Evolutionary conservation across 2,797 vertebrate species (phyloP), one percentile per base, ranked within the genome.

Genomic region (Hafferia zeledoni): DNA sequence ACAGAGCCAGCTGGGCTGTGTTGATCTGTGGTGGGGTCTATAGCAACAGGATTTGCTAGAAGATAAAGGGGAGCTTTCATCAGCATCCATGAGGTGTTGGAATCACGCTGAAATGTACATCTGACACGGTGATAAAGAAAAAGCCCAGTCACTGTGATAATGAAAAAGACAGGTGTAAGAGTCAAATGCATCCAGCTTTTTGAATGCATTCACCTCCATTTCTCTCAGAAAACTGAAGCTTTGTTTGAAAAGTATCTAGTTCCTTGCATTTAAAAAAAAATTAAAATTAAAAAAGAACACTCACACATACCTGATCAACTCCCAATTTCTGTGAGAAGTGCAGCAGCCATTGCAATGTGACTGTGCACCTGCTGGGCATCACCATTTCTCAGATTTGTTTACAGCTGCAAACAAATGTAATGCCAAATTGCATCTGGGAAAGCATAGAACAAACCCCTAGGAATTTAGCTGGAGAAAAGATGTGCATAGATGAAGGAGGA

Each of bases 251-350:
- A 60, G 23, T 7, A 37, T n/a, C 30, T 50, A 7, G 22, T 63
- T 78, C 14, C 24, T 83, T 56, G 30, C 9, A 35, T 37, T 64
- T 3, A 17, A 60, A 71, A 74, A 12, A 33, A 61, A 71, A 55
- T 41, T 41, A 5, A 3, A 30, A 49, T 37, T 20, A 10, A 41
- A 41, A 44, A 59, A 64, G 18, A 76, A 20, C 8, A 10, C 14
- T 47, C 35, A 13, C 24, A 18, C 0, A 0, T 33, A 13, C 12
- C 2, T 50, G 22, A 4, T 24, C 17, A 33, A 23, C 15, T 39
- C 11, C 11, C 18, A 28, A 1, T 19, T 44, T 80, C 28, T 91
- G 59, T 28, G 81, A 52, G 41, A 3, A 53, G 22, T 24, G 12
- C 43, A 44, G 23, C 50, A 80, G 71, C n/a, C 18, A 8, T 12